Conservation (phyloP, 2,797 vertebrate species). For the Diplodus puntazzo region DNA sequence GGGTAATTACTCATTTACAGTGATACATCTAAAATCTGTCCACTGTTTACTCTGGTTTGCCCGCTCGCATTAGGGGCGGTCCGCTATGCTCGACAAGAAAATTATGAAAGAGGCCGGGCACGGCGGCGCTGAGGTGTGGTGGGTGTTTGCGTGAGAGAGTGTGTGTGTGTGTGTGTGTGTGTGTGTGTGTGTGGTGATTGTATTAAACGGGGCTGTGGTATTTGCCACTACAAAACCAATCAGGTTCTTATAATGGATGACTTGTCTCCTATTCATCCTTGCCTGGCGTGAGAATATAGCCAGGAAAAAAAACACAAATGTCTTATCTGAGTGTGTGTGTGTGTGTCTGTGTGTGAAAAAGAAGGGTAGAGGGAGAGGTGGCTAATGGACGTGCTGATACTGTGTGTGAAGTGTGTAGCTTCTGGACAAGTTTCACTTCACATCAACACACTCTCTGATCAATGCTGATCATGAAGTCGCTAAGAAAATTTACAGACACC, state of each 20-base stretch:
- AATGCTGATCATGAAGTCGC: constrained; percentile 48
- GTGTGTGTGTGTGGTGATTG: constrained; percentile 14
- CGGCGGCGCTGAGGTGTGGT: constrained; percentile 23
- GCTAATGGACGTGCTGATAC: not conserved
- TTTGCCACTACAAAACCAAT: constrained; percentile 64
- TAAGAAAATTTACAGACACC: constrained; percentile 41
- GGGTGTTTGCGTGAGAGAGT: constrained; percentile 26
- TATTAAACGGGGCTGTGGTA: constrained; percentile 45
- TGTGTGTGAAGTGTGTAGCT: constrained; percentile 21
- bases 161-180: constrained; percentile 9
- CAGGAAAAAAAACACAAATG: constrained; percentile 33
- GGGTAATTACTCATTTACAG: constrained; percentile 69
- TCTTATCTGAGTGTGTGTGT: constrained; percentile 12
- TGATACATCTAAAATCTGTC: constrained; percentile 62
- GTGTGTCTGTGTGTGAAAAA: not conserved
- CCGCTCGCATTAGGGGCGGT: constrained; percentile 57
- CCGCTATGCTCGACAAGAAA: constrained; percentile 68
- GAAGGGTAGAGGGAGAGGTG: constrained; percentile 2
- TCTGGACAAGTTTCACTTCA: constrained; percentile 46
- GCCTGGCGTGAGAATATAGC: constrained; percentile 45
- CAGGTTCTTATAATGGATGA: constrained; percentile 55
- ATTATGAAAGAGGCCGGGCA: constrained; percentile 58
- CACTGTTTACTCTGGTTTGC: constrained; percentile 67
- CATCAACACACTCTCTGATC: constrained; percentile 58
- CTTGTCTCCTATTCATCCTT: constrained; percentile 51